phyloP scores from a whole-genome alignment of 1,140 invertebrate species.

The Spodoptera litura region DNA sequence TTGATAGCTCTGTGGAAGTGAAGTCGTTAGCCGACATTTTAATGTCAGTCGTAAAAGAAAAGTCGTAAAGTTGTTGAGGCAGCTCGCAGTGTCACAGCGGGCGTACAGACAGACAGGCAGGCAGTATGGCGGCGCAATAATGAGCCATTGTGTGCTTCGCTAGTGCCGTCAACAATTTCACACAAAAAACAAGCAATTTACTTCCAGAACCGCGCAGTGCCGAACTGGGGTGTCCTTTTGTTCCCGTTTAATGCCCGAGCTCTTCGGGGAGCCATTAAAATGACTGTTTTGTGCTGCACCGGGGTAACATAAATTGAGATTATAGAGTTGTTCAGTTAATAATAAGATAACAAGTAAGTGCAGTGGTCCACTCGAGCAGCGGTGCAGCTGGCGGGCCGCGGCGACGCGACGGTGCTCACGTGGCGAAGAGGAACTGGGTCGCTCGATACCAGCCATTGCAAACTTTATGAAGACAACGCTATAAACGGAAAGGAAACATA shows the following conservation, averaged over 20 bases:
- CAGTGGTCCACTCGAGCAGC: neutral
- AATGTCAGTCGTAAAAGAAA: slow-evolving; percentile 51
- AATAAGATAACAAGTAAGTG: slow-evolving; percentile 62
- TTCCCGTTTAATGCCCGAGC: slow-evolving; percentile 45
- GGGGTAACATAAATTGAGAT: slow-evolving; percentile 29
- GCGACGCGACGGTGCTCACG: neutral
- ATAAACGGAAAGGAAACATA: slow-evolving; percentile 47
- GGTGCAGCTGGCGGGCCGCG: slow-evolving; percentile 52
- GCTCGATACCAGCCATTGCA: slow-evolving; percentile 53
- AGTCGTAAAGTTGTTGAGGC: slow-evolving; percentile 46
- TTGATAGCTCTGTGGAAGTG: slow-evolving; percentile 41
- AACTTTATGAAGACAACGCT: slow-evolving; percentile 53
- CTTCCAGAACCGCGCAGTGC: slow-evolving; percentile 8
- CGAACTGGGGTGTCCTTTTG: slow-evolving; percentile 50
- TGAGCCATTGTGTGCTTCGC: slow-evolving; percentile 38
- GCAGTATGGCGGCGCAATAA: slow-evolving; percentile 8
- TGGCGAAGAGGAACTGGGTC: slow-evolving; percentile 53
- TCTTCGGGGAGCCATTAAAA: slow-evolving; percentile 51
- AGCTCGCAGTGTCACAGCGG: slow-evolving; percentile 8
- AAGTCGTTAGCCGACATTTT: slow-evolving; percentile 51
- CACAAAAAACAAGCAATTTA: slow-evolving; percentile 52
- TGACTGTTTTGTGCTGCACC: slow-evolving; percentile 41
- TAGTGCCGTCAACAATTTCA: slow-evolving; percentile 33
- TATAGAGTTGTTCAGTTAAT: slow-evolving; percentile 51
- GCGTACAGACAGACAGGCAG: neutral